phyloP scores from a whole-genome alignment of 2,797 vertebrate genomes.

The Girardinus metallicus region DNA sequence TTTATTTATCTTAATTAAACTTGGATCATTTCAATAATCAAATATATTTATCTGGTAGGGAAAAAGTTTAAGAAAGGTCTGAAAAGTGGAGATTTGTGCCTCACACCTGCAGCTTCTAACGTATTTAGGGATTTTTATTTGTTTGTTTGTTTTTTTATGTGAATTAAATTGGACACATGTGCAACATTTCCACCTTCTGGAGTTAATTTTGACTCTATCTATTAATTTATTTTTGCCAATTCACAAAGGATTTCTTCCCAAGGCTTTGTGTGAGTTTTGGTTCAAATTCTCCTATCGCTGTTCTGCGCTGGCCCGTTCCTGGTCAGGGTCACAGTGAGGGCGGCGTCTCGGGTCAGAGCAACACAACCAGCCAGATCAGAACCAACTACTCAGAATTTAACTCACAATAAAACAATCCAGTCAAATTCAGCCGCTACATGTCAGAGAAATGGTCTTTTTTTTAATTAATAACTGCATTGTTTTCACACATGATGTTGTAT shows the following conservation, averaged over 20 bases:
- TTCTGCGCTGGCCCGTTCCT: not conserved
- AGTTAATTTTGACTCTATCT: not conserved
- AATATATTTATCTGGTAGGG: not conserved
- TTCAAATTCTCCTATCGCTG: not conserved
- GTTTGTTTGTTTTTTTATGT: not conserved
- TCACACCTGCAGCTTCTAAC: not conserved
- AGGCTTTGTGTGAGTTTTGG: not conserved
- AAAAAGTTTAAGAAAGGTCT: not conserved
- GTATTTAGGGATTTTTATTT: not conserved
- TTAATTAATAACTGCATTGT: not conserved
- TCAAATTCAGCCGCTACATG: not conserved
- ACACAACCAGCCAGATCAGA: not conserved
- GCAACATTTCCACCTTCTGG: not conserved
- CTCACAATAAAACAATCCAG: not conserved
- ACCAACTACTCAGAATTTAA: not conserved
- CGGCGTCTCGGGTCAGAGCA: not conserved
- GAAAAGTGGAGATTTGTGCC: not conserved
- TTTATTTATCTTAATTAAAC: not conserved
- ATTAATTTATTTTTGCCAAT: not conserved
- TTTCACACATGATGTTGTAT: not conserved
- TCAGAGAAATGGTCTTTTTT: not conserved
- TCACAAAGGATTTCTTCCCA: not conserved
- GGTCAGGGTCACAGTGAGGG: not conserved
- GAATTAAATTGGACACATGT: not conserved
- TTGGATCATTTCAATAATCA: not conserved